A percentile compares a stretch with the other conserved stretches of the same genome.
Conservation (phyloP, 2,113 vertebrate species). For the Monarcha castaneiventris region DNA sequence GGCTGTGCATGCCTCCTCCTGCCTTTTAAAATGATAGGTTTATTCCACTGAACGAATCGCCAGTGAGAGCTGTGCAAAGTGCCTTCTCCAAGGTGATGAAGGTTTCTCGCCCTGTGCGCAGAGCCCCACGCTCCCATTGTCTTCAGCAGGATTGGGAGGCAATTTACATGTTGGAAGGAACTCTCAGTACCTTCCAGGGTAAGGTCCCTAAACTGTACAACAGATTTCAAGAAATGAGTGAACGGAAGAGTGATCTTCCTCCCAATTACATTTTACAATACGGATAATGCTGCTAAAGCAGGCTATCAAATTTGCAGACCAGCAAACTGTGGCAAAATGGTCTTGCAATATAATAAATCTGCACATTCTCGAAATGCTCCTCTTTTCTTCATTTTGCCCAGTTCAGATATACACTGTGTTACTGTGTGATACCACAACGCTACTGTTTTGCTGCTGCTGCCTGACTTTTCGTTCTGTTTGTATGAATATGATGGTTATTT, state of each 20-base stretch:
- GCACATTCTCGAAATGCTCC: not conserved
- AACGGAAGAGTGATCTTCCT: not conserved
- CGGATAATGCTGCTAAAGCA: not conserved
- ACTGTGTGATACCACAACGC: not conserved
- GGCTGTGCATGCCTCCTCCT: not conserved
- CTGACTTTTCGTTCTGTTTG: not conserved
- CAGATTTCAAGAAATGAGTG: not conserved
- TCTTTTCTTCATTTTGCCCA: not conserved
- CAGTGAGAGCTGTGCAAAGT: not conserved
- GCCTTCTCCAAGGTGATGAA: slow-evolving; percentile 66
- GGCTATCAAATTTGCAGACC: not conserved
- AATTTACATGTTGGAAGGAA: not conserved
- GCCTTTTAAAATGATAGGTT: not conserved
- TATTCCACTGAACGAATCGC: not conserved
- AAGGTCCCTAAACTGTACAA: not conserved
- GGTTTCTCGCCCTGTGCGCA: not conserved
- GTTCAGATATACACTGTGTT: not conserved
- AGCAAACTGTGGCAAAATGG: not conserved
- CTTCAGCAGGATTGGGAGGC: not conserved
- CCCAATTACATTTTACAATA: not conserved
- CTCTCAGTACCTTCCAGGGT: not conserved
- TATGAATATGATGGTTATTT: not conserved
- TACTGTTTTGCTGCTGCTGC: not conserved
- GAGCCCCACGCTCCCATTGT: not conserved
- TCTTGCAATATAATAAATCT: not conserved